phyloP scores from a whole-genome alignment of 2,888 invertebrate species.

The Mesorhabditis belari region DNA sequence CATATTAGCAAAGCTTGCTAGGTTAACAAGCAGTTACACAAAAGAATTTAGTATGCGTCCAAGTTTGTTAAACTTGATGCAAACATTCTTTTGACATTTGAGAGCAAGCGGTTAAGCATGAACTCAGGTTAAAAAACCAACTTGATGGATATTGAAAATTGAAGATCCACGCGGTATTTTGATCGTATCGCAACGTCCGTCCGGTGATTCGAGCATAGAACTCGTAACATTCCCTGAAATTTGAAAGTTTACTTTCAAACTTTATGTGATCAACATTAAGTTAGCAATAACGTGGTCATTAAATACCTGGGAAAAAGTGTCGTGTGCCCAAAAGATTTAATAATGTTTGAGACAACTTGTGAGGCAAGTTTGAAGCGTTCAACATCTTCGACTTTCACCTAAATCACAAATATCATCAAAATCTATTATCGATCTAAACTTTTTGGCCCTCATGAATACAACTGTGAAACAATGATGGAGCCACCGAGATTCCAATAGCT shows the following conservation, averaged over 20 bases:
- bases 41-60: no score
- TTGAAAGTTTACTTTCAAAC: no score
- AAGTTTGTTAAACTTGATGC: no score
- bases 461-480: slow-evolving; percentile 89
- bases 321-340: slow-evolving; percentile 82
- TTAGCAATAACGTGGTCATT: slow-evolving; percentile 62
- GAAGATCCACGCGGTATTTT: slow-evolving; percentile 79
- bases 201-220: slow-evolving; percentile 91
- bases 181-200: slow-evolving; percentile 80
- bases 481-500: slow-evolving; percentile 86
- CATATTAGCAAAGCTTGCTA: no score
- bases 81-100: no score
- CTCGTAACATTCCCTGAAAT: slow-evolving; percentile 66
- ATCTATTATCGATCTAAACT: slow-evolving; percentile 39
- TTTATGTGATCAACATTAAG: no score
- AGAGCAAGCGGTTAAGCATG: no score
- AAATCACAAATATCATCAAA: neutral
- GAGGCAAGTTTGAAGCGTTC: slow-evolving; percentile 84
- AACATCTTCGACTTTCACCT: slow-evolving; percentile 90
- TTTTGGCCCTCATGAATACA: slow-evolving; percentile 83
- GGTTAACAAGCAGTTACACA: no score
- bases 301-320: slow-evolving; percentile 74
- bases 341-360: slow-evolving; percentile 88
- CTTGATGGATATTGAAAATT: slow-evolving; percentile 64
- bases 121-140: slow-evolving; percentile 35